Conservation (phyloP, 2,113 vertebrate genomes). For the Emberiza fucata region DNA sequence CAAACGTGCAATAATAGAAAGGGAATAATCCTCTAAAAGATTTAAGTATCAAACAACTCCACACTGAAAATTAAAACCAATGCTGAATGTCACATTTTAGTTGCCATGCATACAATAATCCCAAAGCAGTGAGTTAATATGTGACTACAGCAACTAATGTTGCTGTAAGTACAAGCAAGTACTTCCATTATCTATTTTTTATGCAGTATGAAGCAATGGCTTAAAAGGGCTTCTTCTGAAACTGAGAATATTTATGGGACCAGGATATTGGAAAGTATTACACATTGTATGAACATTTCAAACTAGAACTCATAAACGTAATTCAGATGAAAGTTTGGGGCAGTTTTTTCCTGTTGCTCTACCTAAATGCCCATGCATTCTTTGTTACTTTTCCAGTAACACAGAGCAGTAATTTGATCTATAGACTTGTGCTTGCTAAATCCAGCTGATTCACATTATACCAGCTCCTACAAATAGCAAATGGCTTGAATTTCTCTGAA, state of each 20-base stretch:
- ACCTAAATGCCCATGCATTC: fast-evolving
- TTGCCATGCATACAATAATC: not conserved
- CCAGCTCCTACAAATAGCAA: not conserved
- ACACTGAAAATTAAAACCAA: not conserved
- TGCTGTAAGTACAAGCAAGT: not conserved
- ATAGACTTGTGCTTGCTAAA: not conserved
- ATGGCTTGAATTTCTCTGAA: not conserved
- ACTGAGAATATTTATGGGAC: not conserved
- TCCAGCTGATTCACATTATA: not conserved
- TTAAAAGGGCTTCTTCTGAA: not conserved
- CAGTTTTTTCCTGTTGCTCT: not conserved
- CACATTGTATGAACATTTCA: not conserved
- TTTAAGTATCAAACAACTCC: not conserved
- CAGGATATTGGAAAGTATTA: not conserved
- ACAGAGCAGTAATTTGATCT: not conserved
- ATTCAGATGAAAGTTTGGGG: not conserved
- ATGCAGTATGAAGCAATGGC: not conserved
- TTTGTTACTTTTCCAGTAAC: not conserved
- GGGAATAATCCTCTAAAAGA: not conserved
- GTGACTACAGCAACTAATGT: not conserved
- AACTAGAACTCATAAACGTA: not conserved
- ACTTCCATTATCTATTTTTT: not conserved
- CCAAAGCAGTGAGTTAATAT: not conserved
- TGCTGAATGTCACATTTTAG: not conserved
- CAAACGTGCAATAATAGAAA: not conserved